phyloP scores from a whole-genome alignment of 2,888 invertebrate genomes.

The Campaea margaritaria region DNA sequence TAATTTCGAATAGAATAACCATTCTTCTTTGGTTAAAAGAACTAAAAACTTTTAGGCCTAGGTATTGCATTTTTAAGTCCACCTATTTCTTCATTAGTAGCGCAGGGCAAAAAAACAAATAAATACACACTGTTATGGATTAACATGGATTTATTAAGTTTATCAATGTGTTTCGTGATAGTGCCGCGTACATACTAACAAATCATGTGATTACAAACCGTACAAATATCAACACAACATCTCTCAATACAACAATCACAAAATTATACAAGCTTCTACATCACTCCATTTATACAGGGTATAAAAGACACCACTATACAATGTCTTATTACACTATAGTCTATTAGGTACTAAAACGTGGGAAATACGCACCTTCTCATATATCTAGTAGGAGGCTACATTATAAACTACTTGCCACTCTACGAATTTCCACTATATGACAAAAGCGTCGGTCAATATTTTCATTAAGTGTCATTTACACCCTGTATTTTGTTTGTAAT shows the following conservation, averaged over 20 bases:
- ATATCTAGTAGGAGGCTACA: too few species aligned
- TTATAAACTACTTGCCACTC: too few species aligned
- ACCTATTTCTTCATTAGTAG: neutral
- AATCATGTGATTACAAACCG: conserved; percentile 72
- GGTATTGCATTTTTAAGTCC: neutral
- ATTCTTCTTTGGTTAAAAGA: too few species aligned
- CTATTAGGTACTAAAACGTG: neutral
- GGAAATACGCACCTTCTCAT: too few species aligned
- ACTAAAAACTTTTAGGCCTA: too few species aligned
- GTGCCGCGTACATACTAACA: conserved; percentile 77
- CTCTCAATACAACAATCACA: conserved; percentile 49
- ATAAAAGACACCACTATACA: conserved; percentile 2
- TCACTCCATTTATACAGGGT: conserved; percentile 1
- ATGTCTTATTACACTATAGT: neutral
- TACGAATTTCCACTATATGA: too few species aligned
- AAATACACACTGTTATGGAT: conserved; percentile 58
- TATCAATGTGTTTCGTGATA: conserved; percentile 79
- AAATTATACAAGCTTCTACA: conserved; percentile 25
- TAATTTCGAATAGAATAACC: too few species aligned
- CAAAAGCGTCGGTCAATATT: too few species aligned
- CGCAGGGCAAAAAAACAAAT: conserved; percentile 36
- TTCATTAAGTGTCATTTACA: neutral
- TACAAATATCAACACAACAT: conserved; percentile 67
- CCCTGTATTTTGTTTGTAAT: conserved; percentile 8
- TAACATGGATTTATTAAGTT: conserved; percentile 83